These are phyloP conservation scores for Pocillopora verrucosa DNA, from an alignment of 64 coral and sea anemone genomes.

Conservation along the genomic window DNA sequence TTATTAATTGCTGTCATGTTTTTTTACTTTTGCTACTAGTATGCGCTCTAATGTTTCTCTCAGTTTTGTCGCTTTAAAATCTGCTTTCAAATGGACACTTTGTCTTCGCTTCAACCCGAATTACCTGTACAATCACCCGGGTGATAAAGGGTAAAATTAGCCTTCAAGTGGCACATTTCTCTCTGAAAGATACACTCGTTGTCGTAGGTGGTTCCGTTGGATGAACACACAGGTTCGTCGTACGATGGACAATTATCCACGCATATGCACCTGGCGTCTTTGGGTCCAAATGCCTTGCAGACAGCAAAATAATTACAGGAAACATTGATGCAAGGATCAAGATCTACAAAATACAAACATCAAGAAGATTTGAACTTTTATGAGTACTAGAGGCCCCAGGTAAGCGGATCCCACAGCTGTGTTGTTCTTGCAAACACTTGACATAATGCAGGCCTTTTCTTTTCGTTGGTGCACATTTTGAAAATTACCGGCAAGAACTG, in stretches of 20 bases:
- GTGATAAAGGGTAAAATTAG: conserved; percentile 58
- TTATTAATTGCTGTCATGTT: too few species aligned
- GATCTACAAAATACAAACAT: conserved; percentile 3
- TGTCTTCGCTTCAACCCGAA: too few species aligned
- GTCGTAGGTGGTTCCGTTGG: conserved; percentile 59
- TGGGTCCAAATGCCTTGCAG: conserved; percentile 62
- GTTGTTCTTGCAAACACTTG: too few species aligned
- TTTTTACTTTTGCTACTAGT: too few species aligned
- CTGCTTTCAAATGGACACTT: too few species aligned
- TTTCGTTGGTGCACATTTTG: too few species aligned
- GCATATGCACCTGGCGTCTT: conserved; percentile 57
- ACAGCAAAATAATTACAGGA: conserved; percentile 54
- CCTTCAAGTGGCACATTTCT: conserved; percentile 56
- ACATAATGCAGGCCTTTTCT: too few species aligned
- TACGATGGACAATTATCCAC: conserved; percentile 52
- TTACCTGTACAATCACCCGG: conserved; percentile 63
- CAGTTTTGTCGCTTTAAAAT: too few species aligned
- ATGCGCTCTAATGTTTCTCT: too few species aligned
- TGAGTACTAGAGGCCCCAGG: background rate
- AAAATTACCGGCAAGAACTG: too few species aligned
- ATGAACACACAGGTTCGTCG: conserved; percentile 63
- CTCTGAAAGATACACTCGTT: conserved; percentile 62
- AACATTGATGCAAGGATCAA: conserved; percentile 68
- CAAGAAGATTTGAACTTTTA: background rate
- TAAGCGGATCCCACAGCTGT: too few species aligned